Conservation (phyloP, 2,113 vertebrate species). For the Oncorhynchus masou region DNA sequence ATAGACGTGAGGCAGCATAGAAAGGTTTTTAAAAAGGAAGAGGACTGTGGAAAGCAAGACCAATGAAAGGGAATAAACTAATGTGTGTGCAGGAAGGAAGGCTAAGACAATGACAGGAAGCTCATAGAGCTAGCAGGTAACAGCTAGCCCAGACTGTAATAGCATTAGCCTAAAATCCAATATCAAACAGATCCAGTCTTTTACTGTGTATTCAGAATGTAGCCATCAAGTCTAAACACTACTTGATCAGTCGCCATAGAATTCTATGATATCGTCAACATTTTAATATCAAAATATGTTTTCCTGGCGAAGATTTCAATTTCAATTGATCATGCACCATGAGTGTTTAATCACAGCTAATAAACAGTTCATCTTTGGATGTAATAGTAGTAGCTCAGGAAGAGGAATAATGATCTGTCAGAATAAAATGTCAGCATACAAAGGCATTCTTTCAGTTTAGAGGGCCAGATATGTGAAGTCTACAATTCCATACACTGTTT, state of each 20-base stretch:
- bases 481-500: slow-evolving; percentile 74
- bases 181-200: background rate
- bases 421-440: slow-evolving; percentile 61
- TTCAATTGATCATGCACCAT: slow-evolving; percentile 30
- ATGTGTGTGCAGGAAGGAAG: slow-evolving; percentile 31
- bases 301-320: slow-evolving; percentile 32
- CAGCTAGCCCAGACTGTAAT: slow-evolving; percentile 1
- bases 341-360: slow-evolving; percentile 39
- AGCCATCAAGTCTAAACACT: background rate
- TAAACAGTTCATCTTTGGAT: slow-evolving; percentile 62
- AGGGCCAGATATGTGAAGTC: slow-evolving; percentile 62
- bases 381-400: slow-evolving; percentile 57
- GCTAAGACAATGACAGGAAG: slow-evolving; percentile 39
- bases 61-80: background rate
- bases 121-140: slow-evolving; percentile 37
- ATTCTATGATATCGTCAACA: slow-evolving; percentile 23
- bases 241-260: background rate
- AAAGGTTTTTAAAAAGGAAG: background rate
- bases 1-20: background rate
- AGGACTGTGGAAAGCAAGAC: slow-evolving; percentile 18
- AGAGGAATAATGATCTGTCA: slow-evolving; percentile 69
- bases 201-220: background rate
- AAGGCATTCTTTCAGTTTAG: slow-evolving; percentile 62
- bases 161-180: background rate
- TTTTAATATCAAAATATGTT: slow-evolving; percentile 20